These are phyloP conservation scores for Parus major DNA, from an alignment of 2,113 vertebrate species.

Conservation along the genomic window DNA sequence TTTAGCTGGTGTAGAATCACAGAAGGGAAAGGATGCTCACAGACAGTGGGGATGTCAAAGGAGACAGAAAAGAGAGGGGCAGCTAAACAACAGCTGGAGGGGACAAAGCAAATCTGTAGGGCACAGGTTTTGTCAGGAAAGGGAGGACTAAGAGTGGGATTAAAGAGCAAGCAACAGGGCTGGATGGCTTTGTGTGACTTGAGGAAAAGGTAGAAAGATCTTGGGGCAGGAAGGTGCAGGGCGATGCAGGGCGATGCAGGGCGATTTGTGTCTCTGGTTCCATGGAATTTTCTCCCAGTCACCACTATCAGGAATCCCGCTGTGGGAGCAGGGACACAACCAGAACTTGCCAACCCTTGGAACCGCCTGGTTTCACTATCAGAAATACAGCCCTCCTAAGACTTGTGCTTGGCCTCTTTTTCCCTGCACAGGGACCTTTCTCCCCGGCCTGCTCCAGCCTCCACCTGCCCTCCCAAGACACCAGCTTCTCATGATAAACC, in stretches of 20 bases:
- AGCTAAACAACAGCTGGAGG: neutral
- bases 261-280: neutral
- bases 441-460: neutral
- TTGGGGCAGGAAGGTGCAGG: neutral
- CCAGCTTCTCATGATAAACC: accelerated
- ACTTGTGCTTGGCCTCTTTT: neutral
- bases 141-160: neutral
- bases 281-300: neutral
- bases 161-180: neutral
- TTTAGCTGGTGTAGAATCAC: neutral
- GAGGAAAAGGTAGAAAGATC: neutral
- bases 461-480: neutral
- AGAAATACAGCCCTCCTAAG: neutral
- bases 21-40: neutral
- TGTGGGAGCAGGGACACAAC: neutral
- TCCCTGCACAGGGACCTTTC: neutral
- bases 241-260: neutral
- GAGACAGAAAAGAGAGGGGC: neutral
- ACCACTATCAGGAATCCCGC: accelerated
- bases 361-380: neutral
- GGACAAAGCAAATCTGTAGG: neutral
- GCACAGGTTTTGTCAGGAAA: neutral
- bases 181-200: neutral
- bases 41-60: accelerated
- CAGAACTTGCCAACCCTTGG: neutral